Percentiles rank a stretch among this genome's conserved stretches.
phyloP scores from a whole-genome alignment of 2,888 invertebrate species.

The Habroteleia sp. region DNA sequence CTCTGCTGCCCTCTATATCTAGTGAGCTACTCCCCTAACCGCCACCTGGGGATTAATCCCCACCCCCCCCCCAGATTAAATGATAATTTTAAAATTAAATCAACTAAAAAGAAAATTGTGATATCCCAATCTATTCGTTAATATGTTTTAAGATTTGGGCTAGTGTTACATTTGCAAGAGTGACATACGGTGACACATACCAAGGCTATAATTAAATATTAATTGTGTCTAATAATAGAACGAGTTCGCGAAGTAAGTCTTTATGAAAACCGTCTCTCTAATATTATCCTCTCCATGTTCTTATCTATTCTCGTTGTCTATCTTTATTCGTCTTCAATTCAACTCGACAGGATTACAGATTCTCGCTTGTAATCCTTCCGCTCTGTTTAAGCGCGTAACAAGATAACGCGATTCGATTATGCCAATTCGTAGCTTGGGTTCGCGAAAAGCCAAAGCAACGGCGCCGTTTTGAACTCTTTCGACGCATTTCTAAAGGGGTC shows the following conservation, averaged over 20 bases:
- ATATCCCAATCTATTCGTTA: too few relatives aligned
- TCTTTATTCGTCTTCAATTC: conserved; percentile 42
- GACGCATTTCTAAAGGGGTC: background rate
- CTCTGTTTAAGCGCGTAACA: conserved; percentile 57
- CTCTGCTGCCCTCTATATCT: too few relatives aligned
- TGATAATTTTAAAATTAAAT: too few relatives aligned
- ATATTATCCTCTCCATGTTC: conserved; percentile 29
- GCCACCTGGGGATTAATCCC: too few relatives aligned
- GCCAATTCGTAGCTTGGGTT: conserved; percentile 22
- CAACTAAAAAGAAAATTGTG: too few relatives aligned
- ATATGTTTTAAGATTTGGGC: too few relatives aligned
- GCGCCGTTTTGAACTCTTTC: background rate
- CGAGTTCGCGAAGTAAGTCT: conserved; percentile 6
- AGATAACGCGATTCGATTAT: conserved; percentile 58
- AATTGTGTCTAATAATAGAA: conserved; percentile 44
- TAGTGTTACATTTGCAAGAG: too few relatives aligned
- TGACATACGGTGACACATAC: too few relatives aligned
- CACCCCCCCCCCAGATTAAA: too few relatives aligned
- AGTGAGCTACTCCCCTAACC: too few relatives aligned
- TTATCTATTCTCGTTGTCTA: conserved; percentile 37
- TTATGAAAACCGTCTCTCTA: conserved; percentile 23
- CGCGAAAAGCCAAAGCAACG: conserved; percentile 1
- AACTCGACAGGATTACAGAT: conserved; percentile 59
- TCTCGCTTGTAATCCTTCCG: conserved; percentile 56
- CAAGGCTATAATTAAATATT: conserved; percentile 40